Conservation (phyloP, 2,797 vertebrate genomes). For the Urocyon cinereoargenteus region DNA sequence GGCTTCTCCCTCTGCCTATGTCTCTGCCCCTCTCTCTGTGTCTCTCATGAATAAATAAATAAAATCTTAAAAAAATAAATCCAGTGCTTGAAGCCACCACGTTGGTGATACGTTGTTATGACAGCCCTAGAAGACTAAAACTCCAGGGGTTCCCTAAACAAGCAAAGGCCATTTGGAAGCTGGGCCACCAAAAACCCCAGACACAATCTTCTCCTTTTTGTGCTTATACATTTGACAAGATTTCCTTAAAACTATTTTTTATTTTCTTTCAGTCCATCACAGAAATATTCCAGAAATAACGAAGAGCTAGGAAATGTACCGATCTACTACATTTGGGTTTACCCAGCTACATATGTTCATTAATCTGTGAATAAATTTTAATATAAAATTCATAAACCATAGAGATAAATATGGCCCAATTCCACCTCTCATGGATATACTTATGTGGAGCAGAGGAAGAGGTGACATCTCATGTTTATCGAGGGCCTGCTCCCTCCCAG, state of each 20-base stretch:
- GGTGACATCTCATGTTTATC: fast-evolving
- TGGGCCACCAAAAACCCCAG: background rate
- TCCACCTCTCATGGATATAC: fast-evolving
- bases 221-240: background rate
- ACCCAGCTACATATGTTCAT: background rate
- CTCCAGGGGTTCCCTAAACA: fast-evolving
- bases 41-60: too few species aligned
- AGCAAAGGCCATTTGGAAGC: background rate
- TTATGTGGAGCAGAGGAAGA: background rate
- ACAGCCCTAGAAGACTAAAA: fast-evolving
- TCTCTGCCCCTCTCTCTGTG: too few species aligned
- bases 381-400: background rate
- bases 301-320: background rate
- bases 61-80: too few species aligned
- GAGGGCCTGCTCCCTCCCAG: background rate
- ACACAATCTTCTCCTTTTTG: background rate
- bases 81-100: background rate
- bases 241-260: conserved; percentile 9
- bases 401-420: background rate
- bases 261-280: background rate
- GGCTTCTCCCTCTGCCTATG: too few species aligned
- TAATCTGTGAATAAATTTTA: background rate
- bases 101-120: background rate
- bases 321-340: background rate
- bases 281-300: background rate